Evolutionary conservation across 1,140 invertebrate genomes (phyloP).

Genomic region (Forficula auricularia): DNA sequence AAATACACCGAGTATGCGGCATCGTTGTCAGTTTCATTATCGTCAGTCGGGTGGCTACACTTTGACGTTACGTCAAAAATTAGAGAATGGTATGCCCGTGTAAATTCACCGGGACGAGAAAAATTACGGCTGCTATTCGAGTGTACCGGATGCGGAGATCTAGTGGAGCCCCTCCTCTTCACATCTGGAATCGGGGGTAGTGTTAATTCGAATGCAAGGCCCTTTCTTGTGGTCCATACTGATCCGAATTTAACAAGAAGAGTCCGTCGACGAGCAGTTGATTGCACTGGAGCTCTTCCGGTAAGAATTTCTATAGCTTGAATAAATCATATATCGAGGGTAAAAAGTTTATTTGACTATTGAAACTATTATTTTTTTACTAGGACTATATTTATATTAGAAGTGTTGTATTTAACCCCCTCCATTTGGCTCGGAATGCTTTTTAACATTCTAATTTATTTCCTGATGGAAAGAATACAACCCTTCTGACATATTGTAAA

Average conservation of each 20-base stretch:
- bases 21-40: slow-evolving; percentile 45
- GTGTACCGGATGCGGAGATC: slow-evolving; percentile 63
- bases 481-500: no score
- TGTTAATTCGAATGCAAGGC: slow-evolving; percentile 32
- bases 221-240: slow-evolving; percentile 69
- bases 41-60: slow-evolving; percentile 64
- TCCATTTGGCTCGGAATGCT: no score
- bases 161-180: slow-evolving; percentile 32
- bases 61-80: slow-evolving; percentile 64
- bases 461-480: no score
- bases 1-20: slow-evolving; percentile 45
- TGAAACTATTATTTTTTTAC: no score
- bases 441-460: no score
- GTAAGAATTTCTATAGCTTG: no score
- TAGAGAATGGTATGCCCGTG: slow-evolving; percentile 45
- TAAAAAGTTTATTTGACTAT: no score
- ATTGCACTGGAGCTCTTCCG: slow-evolving; percentile 53
- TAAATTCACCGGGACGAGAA: slow-evolving; percentile 28
- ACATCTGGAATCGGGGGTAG: slow-evolving; percentile 5
- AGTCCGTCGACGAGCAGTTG: slow-evolving; percentile 58
- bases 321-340: no score
- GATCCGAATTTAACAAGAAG: slow-evolving; percentile 35
- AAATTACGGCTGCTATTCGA: slow-evolving; percentile 62
- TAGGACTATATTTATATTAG: no score
- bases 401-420: no score